Evolutionary conservation across 2,113 vertebrate genomes (phyloP), one percentile per base, ranked within the genome.

Genomic region (Lonchura striata): DNA sequence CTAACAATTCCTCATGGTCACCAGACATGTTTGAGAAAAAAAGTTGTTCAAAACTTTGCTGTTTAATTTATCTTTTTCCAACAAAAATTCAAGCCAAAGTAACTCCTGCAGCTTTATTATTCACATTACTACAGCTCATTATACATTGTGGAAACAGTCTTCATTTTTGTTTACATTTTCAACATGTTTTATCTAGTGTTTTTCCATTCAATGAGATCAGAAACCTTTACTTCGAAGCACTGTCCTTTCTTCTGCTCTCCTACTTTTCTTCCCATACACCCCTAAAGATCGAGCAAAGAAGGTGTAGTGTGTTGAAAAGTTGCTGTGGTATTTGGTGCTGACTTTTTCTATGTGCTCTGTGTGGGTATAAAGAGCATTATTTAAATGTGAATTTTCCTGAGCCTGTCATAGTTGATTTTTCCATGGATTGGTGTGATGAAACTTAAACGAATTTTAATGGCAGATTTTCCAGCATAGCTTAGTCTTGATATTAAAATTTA

Each of bases 351-450:
- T 20, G 9, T 54, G 56, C 65, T 50, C 39, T 64, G 10, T 61
- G 44, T 15, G 25, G 47, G 44, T 69, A 92, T 65, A 84, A 92
- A 92, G 70, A 92, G 7, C 49, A 60, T 86, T 79, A 88, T 85
- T 81, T 94, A 84, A 96, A 95, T 95, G 35, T 61, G 75, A 87
- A 81, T 66, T 94, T 91, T 94, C 77, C 78, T 39, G 65, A 94
- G 74, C 46, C 46, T 95, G 64, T 82, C 94, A 59, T 65, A 79
- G 63, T 28, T 74, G 35, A 86, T 88, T 91, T 90, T 95, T 69
- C 50, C 52, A 56, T 72, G 94, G 95, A 86, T 85, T 95, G 86
- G 53, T 96, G 54, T 65, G 74, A 92, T 92, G 78, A 94, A 50
- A 86, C 44, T 89, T 93, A 90, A 72, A 94, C 19, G 44, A 94